phyloP scores from a whole-genome alignment of 2,113 vertebrate species.

The Tamias sibiricus region DNA sequence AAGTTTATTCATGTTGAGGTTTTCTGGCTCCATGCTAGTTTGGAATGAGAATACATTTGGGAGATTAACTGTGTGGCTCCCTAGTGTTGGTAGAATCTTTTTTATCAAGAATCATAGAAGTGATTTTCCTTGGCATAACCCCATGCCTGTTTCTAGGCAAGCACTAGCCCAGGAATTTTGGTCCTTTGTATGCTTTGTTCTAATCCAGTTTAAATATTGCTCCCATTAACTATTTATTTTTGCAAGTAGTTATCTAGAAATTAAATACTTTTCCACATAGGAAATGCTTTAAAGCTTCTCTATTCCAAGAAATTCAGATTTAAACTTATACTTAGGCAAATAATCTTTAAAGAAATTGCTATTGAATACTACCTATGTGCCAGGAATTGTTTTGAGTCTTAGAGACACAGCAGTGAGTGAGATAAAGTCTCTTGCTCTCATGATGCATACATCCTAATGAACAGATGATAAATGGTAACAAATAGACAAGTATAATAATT shows the following conservation, averaged over 20 bases:
- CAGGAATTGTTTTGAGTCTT: not conserved
- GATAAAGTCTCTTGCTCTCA: not conserved
- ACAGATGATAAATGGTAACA: not conserved
- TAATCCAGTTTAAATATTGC: constrained; percentile 5
- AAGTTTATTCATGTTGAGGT: not conserved
- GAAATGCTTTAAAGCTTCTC: not conserved
- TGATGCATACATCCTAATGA: not conserved
- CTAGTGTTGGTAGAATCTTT: constrained; percentile 46
- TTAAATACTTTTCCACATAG: constrained; percentile 17
- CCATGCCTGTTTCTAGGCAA: constrained; percentile 39
- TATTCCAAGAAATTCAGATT: not conserved
- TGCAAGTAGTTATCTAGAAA: not conserved
- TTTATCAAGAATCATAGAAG: not conserved
- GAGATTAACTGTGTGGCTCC: constrained; percentile 45
- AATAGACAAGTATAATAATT: not conserved
- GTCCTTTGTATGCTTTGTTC: not conserved
- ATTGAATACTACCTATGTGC: not conserved
- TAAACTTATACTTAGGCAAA: not conserved
- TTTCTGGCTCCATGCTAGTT: not conserved
- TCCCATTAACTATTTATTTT: constrained; percentile 36
- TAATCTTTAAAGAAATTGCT: not conserved
- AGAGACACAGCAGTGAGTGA: not conserved
- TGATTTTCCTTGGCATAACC: constrained; percentile 18
- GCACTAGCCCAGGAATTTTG: not conserved
- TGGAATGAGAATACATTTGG: not conserved